Evolutionary conservation across 2,888 invertebrate genomes (phyloP), one percentile per base, ranked within the genome.

Genomic region (Limnephilus auricula): DNA sequence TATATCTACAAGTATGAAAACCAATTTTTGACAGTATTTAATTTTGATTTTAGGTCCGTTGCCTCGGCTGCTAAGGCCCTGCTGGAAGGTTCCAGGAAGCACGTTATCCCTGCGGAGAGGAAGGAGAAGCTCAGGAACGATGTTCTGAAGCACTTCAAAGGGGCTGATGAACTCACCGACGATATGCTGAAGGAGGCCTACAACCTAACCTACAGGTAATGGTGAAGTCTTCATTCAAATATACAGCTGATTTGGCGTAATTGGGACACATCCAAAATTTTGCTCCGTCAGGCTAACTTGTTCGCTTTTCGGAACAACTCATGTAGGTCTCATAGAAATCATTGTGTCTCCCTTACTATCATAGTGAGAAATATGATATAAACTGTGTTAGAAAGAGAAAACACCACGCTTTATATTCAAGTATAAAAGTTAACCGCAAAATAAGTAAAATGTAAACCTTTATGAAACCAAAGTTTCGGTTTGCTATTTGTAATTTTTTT

Each of bases 41-140:
- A 65, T 65, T 65, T n/a, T 25, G 32, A 25, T 89, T 92, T 34
- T 93, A 96, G 96, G 92, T 96, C 95, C 93, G 94, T 97, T 2
- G 95, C 96, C 65, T 96, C 97, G 0, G 96, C 97, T 0, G 97
- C 96, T 0, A 96, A 97, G 89, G 97, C 97, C 0, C 94, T 97
- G 0, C 94, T 95, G 0, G 94, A 94, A 92, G 94, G 93, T 78
- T 93, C 94, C 0, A 92, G 92, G 88, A 95, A 94, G 89, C 94
- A 95, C 92, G 94, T 94, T 89, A 95, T 98, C 89, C 97, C 97
- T 0, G 95, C 94, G 0, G 93, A 93, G 0, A 95, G 97, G 30
- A 94, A 95, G 18, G 93, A 94, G 5, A 95, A 96, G 91, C 94
- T 98, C 86, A 95, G 96, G 93, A 94, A 94, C 0, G 93, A 95